A percentile compares a stretch with the other conserved stretches of the same genome.
These are phyloP conservation scores for Phodopus roborovskii DNA, from an alignment of 2,113 vertebrate species.

Conservation along the genomic window DNA sequence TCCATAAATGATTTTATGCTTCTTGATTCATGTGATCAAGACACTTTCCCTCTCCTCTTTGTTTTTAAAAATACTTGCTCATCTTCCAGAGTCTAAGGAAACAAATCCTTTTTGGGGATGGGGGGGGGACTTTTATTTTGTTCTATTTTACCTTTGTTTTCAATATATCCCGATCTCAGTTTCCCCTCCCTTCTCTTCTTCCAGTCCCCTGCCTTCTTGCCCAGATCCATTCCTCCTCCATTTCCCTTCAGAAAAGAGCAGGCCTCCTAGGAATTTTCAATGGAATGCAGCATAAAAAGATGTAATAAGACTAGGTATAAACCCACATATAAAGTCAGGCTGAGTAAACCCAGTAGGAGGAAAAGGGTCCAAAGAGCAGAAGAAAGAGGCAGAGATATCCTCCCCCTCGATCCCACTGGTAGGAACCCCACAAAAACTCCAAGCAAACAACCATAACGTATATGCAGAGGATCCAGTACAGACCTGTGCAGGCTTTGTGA, in stretches of 20 bases:
- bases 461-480: background rate
- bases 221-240: background rate
- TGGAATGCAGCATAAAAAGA: background rate
- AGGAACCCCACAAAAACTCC: too few species aligned
- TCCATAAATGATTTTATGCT: background rate
- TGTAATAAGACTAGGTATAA: background rate
- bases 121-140: background rate
- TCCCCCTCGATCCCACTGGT: background rate
- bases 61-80: background rate
- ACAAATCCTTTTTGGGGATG: background rate
- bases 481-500: background rate
- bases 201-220: accelerated
- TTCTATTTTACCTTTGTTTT: background rate
- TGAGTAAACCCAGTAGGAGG: background rate
- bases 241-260: background rate
- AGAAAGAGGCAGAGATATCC: background rate
- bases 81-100: background rate
- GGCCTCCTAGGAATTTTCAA: too few species aligned
- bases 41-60: background rate
- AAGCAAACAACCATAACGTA: background rate
- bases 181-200: background rate
- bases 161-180: background rate
- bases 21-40: background rate
- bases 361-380: background rate
- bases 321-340: background rate